phyloP scores from a whole-genome alignment of 2,888 invertebrate genomes.

The Caenorhabditis japonica region DNA sequence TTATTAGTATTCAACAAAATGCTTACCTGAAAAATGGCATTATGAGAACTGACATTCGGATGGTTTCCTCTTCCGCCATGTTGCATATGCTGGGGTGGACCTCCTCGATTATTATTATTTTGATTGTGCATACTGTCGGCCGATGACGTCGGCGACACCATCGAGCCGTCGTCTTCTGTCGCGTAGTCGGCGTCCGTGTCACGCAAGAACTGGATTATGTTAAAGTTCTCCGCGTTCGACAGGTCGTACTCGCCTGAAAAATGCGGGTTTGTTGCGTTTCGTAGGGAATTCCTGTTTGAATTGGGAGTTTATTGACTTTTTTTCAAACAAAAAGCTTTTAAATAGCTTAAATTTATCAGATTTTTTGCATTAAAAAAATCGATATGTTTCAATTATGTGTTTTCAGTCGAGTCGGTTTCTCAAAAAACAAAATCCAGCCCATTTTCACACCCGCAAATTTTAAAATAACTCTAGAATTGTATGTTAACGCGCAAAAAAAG shows the following conservation, averaged over 20 bases:
- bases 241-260: constrained; percentile 38
- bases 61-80: background rate
- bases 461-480: too few relatives aligned
- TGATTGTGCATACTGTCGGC: constrained; percentile 38
- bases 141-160: constrained; percentile 51
- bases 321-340: too few relatives aligned
- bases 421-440: too few relatives aligned
- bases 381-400: too few relatives aligned
- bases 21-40: constrained; percentile 15
- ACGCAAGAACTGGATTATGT: constrained; percentile 44
- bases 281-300: too few relatives aligned
- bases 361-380: too few relatives aligned
- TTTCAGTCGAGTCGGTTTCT: too few relatives aligned
- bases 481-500: too few relatives aligned
- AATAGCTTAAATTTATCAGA: too few relatives aligned
- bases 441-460: too few relatives aligned
- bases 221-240: constrained; percentile 44
- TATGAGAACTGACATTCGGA: too few relatives aligned
- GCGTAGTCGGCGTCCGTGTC: constrained; percentile 35
- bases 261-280: background rate
- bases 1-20: constrained; percentile 10
- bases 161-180: constrained; percentile 39
- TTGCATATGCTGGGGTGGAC: background rate
- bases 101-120: background rate
- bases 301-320: too few relatives aligned